Conservation (phyloP, 2,888 invertebrate species). For the Alviniconcha strummeri region DNA sequence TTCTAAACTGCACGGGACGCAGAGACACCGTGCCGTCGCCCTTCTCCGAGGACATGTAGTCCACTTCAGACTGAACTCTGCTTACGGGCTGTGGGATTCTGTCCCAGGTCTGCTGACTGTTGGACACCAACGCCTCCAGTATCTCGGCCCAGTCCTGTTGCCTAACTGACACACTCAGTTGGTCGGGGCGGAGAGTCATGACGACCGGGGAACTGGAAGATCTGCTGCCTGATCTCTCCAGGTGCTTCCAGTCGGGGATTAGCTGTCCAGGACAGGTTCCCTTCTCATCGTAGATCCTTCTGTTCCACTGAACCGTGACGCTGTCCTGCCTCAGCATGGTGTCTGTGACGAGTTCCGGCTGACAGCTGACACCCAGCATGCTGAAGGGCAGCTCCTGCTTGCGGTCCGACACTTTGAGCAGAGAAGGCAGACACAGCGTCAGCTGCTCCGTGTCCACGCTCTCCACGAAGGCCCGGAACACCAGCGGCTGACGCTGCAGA, state of each 20-base stretch:
- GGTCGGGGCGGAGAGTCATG: conserved; percentile 9
- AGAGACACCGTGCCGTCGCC: neutral
- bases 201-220: neutral
- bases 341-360: conserved; percentile 43
- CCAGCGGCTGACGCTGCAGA: conserved; percentile 41
- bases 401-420: conserved; percentile 38
- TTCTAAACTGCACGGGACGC: conserved; percentile 30
- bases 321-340: conserved; percentile 31
- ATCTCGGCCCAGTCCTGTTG: conserved; percentile 28
- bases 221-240: neutral
- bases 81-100: neutral
- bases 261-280: neutral
- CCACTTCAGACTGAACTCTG: neutral
- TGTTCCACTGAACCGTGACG: conserved; percentile 47
- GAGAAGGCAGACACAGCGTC: conserved; percentile 44
- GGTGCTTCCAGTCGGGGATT: neutral
- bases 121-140: neutral
- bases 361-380: conserved; percentile 46
- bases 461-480: conserved; percentile 45
- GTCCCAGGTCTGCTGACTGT: too few relatives aligned
- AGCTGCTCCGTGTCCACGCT: conserved; percentile 44
- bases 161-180: neutral
- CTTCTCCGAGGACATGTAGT: conserved; percentile 1
- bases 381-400: conserved; percentile 44
- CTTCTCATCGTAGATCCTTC: conserved; percentile 41